Evolutionary conservation across 2,113 vertebrate species (phyloP), one percentile per base, ranked within the genome.

Genomic region (Zosterops hypoxanthus): DNA sequence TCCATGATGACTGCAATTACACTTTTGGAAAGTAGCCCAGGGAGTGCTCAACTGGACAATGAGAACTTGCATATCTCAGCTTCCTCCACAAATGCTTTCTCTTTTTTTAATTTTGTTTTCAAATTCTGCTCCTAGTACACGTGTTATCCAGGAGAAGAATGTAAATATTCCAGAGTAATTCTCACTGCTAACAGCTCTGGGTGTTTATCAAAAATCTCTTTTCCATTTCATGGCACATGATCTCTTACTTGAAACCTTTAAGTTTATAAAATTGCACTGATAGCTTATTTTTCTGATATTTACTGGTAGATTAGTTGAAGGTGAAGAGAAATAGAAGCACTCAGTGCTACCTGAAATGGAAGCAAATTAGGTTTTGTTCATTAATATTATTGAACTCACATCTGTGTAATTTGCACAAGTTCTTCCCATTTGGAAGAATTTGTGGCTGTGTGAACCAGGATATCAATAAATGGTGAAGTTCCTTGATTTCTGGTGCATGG

Each of bases 131-230:
- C 14, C 49, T 53, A 65, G 28, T 11, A n/a, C 6, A 23, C 16
- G 8, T 36, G 21, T 41, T 81, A 52, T 60, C 79, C 31, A 64
- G 39, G 33, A 64, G 47, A 53, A 39, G 91, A 91, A 82, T 41
- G 34, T 28, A 34, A 49, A 49, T 18, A n/a, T 12, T 21, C 19
- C 24, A 28, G 24, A 29, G 50, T 47, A 81, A 29, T 12, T 81
- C 52, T 70, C 0, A 0, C 33, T 77, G 14, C 39, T 64, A 68
- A 53, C 3, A 84, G 29, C 41, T 68, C 10, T 15, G 14, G 8
- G 2, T 34, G 14, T 44, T 94, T 20, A 60, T 70, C 7, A 5
- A 60, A 65, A 78, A 42, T 14, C 14, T 52, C 19, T 82, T 82
- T 60, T 76, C 47, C 41, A 9, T 91, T 84, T 91, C 42, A 61